Evolutionary conservation across 2,797 vertebrate species (phyloP).

Genomic region (Sebastes steindachneri): DNA sequence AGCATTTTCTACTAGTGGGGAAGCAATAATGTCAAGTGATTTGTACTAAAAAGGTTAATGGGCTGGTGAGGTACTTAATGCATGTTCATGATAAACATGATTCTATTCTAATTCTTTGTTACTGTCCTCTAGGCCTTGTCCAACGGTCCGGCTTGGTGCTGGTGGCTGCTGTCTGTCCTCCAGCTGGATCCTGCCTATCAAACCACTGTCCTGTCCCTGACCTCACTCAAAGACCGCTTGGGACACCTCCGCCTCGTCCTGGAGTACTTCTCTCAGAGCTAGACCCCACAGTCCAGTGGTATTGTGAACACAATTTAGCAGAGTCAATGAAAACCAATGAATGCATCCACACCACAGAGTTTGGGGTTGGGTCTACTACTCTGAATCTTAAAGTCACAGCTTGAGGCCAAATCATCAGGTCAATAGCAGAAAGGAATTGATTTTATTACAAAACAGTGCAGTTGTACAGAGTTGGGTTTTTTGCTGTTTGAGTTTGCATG

Average conservation of each 20-base stretch:
- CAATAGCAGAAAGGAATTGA: background rate
- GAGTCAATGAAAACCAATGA: constrained; percentile 9
- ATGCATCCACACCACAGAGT: constrained; percentile 3
- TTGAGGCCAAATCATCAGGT: constrained; percentile 26
- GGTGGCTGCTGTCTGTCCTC: constrained; percentile 93
- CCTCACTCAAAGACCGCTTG: constrained; percentile 87
- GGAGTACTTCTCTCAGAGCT: constrained; percentile 86
- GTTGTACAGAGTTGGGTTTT: background rate
- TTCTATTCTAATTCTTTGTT: background rate
- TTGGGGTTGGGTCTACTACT: background rate
- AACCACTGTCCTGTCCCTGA: constrained; percentile 87
- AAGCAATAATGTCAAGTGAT: background rate
- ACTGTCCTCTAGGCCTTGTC: constrained; percentile 77
- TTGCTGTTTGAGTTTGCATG: constrained; percentile 24
- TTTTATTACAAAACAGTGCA: background rate
- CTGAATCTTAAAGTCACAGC: constrained; percentile 2
- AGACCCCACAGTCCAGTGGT: constrained; percentile 25
- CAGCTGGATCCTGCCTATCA: constrained; percentile 90
- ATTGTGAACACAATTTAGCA: background rate
- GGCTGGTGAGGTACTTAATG: background rate
- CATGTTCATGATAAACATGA: background rate
- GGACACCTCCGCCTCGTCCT: constrained; percentile 88
- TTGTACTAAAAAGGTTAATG: background rate
- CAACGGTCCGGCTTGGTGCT: constrained; percentile 91
- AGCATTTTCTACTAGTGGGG: background rate